A percentile compares a stretch with the other conserved stretches of the same genome.
phyloP scores from a whole-genome alignment of 2,797 vertebrate genomes.

The Scolopax rusticola region DNA sequence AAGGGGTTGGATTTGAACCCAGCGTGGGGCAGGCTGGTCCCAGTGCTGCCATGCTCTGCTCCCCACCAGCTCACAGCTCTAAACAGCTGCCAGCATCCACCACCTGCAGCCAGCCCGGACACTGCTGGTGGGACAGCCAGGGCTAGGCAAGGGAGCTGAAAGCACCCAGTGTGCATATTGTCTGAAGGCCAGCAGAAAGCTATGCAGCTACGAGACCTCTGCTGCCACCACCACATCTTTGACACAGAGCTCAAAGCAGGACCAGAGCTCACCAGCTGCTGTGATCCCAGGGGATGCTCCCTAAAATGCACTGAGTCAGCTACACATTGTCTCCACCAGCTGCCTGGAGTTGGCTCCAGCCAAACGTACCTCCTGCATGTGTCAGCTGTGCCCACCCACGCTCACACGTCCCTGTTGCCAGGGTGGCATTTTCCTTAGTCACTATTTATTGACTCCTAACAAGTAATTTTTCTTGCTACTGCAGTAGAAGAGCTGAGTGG shows the following conservation, averaged over 20 bases:
- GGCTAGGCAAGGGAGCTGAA: not conserved
- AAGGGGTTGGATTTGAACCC: not conserved
- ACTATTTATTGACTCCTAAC: not conserved
- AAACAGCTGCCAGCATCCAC: not conserved
- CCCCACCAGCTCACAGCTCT: not conserved
- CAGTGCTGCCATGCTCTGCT: not conserved
- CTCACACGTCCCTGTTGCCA: not conserved
- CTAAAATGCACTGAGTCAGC: not conserved
- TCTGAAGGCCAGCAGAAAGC: not conserved
- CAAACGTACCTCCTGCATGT: not conserved
- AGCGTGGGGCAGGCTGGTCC: not conserved
- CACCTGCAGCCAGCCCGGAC: not conserved
- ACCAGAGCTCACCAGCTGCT: not conserved
- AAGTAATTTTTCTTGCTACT: not conserved
- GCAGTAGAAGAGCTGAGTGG: not conserved
- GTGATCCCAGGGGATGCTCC: not conserved
- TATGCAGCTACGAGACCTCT: not conserved
- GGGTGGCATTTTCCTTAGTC: not conserved
- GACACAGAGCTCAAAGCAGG: fast-evolving
- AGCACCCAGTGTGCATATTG: not conserved
- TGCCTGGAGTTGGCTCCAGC: not conserved
- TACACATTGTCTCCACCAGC: not conserved
- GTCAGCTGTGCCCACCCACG: not conserved
- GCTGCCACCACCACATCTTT: not conserved
- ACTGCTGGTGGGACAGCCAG: not conserved